These are phyloP conservation scores for Lindbergichthys nudifrons DNA, from an alignment of 2,797 vertebrate species.

Conservation along the genomic window DNA sequence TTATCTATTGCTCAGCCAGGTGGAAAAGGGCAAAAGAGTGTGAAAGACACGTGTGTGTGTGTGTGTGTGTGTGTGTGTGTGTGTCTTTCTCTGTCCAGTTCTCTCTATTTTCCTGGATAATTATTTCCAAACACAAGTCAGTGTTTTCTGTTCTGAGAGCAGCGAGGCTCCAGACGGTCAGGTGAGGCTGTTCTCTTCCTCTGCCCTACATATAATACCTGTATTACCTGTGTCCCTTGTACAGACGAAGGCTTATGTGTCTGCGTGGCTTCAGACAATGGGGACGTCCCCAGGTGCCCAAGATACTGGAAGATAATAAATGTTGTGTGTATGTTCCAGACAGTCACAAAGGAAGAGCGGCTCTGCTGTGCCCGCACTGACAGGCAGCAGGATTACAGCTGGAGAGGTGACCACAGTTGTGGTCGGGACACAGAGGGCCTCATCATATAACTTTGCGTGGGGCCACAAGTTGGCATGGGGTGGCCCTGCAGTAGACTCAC, in stretches of 20 bases:
- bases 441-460: too few species aligned
- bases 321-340: conserved; percentile 54
- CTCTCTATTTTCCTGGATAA: background rate
- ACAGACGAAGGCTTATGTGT: conserved; percentile 44
- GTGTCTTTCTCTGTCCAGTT: background rate
- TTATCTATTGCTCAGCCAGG: conserved; percentile 34
- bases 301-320: conserved; percentile 56
- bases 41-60: conserved; percentile 19
- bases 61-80: background rate
- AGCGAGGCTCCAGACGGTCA: conserved; percentile 62
- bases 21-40: conserved; percentile 56
- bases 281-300: conserved; percentile 54
- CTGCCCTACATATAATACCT: conserved; percentile 49
- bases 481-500: too few species aligned
- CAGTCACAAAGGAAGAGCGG: conserved; percentile 30
- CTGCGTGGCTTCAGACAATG: conserved; percentile 51
- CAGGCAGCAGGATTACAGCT: conserved; percentile 50
- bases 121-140: conserved; percentile 15
- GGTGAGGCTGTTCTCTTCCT: conserved; percentile 56
- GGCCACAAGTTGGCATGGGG: too few species aligned
- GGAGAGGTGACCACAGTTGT: conserved; percentile 39
- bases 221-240: conserved; percentile 31
- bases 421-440: too few species aligned
- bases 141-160: conserved; percentile 30
- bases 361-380: conserved; percentile 25